Evolutionary conservation across 2,888 invertebrate species (phyloP).

Genomic region (Eupithecia abbreviata): DNA sequence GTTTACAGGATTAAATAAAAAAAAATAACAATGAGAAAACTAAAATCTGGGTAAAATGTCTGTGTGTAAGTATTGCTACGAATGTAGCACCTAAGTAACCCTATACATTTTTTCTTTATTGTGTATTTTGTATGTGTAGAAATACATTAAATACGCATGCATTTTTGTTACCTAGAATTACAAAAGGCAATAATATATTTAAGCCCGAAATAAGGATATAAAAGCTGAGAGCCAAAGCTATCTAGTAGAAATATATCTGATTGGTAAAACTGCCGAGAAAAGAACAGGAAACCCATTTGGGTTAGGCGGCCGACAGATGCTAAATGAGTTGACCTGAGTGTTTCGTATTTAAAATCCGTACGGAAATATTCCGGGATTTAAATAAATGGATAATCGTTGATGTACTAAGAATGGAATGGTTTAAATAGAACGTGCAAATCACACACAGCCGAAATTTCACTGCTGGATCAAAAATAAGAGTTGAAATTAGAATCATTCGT

Average conservation of each 20-base stretch:
- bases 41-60: too few species aligned
- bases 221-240: not conserved
- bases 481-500: too few species aligned
- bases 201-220: not conserved
- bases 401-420: not conserved
- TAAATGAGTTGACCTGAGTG: constrained; percentile 3
- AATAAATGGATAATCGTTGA: not conserved
- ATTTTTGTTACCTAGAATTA: too few species aligned
- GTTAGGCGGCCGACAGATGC: constrained; percentile 11
- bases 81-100: too few species aligned
- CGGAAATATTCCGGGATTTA: constrained; percentile 5
- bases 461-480: not conserved
- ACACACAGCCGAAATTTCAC: not conserved
- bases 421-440: not conserved
- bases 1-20: too few species aligned
- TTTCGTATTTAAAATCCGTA: constrained; percentile 1
- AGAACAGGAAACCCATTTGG: constrained; percentile 15
- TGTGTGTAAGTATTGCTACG: too few species aligned
- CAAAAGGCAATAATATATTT: not conserved
- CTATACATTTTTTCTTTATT: too few species aligned
- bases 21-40: too few species aligned
- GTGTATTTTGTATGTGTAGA: too few species aligned
- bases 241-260: not conserved
- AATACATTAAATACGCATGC: too few species aligned
- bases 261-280: not conserved